Base-by-base conservation (phyloP, 1,140 invertebrate genomes). In the Nautilus pompilius region DNA sequence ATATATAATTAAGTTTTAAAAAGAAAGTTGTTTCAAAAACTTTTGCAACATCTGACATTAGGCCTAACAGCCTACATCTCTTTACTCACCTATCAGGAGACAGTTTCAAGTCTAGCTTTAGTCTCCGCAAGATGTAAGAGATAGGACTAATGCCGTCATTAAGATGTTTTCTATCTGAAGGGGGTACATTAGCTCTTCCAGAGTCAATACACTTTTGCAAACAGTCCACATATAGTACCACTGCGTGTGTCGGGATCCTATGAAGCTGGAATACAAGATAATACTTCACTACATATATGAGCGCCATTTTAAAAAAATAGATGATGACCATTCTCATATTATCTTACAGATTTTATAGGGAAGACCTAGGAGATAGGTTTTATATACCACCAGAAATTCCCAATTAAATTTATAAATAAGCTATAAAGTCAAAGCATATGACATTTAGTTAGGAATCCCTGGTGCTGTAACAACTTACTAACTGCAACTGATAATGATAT, bases 71-170 rank as follows among this genome's bases (percentile, higher is more conserved):
- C 28, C 24, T 53, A n/a, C n/a, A 59, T 24, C 32, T 64, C 24
- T 54, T 15, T 45, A 67, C 67, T 81, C 85, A 94, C 93, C 92
- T 94, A 67, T 90, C 90, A 83, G 93, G 93, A 0, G 93, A 90
- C 17, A 93, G 86, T 63, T 90, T 85, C 0, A 96, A 86, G 81
- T 95, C 93, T 2, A 91, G 88, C 65, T 90, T 87, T 2, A 96
- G 85, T 76, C 95, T 95, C 49, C 89, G 89, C n/a, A 96, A 85
- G 1, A 96, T 85, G 80, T 95, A 92, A 33, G 91, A 91, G 56
- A 93, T 63, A 60, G 61, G 86, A 81, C 66, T 88, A 86, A 81
- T 89, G 87, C 66, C 88, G 88, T 78, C 71, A 24, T 60, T 49
- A 4, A 62, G 36, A 87, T 89, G 91, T 85, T 91, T 90, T 68